These are phyloP conservation scores for Montipora efflorescens DNA, from an alignment of 64 coral and sea anemone genomes.

Conservation along the genomic window DNA sequence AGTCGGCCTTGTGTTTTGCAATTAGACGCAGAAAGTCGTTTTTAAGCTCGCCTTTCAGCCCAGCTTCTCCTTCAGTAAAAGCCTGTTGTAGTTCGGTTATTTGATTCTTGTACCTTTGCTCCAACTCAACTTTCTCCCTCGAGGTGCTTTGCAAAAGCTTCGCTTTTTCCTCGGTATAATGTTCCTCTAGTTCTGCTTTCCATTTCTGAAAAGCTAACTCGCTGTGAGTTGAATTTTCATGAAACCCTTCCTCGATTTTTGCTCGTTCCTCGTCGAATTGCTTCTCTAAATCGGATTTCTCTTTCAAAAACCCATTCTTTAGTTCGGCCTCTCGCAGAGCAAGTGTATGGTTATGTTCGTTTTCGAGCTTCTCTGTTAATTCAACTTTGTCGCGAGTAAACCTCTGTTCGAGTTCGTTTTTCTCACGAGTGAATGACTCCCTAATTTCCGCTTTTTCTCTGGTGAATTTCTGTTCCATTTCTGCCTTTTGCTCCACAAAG, in stretches of 20 bases:
- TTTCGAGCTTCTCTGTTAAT: slow-evolving; percentile 82
- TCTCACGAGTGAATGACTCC: slow-evolving; percentile 82
- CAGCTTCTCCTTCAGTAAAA: slow-evolving; percentile 90
- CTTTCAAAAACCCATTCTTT: slow-evolving; percentile 82
- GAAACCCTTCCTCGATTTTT: slow-evolving; percentile 92
- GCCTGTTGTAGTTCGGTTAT: slow-evolving; percentile 91
- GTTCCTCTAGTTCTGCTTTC: slow-evolving; percentile 88
- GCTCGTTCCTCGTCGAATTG: slow-evolving; percentile 77
- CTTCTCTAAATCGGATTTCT: slow-evolving; percentile 78
- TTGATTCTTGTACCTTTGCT: slow-evolving; percentile 83
- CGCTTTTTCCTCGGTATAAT: slow-evolving; percentile 91
- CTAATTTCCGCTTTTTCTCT: slow-evolving; percentile 74
- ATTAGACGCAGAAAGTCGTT: slow-evolving; percentile 89
- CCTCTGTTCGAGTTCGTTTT: slow-evolving; percentile 84
- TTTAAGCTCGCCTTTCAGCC: slow-evolving; percentile 92
- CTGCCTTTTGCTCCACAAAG: slow-evolving; percentile 85
- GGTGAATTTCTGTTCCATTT: slow-evolving; percentile 79
- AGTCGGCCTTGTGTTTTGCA: slow-evolving; percentile 80
- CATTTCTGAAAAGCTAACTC: slow-evolving; percentile 91
- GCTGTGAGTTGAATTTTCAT: slow-evolving; percentile 75
- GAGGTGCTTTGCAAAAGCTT: slow-evolving; percentile 81
- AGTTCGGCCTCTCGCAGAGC: slow-evolving; percentile 82
- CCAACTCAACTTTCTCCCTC: slow-evolving; percentile 83
- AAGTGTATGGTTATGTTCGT: slow-evolving; percentile 74
- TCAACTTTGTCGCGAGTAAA: slow-evolving; percentile 82